These are phyloP conservation scores for Villa cingulata DNA, from an alignment of 2,888 invertebrate genomes.

Conservation along the genomic window DNA sequence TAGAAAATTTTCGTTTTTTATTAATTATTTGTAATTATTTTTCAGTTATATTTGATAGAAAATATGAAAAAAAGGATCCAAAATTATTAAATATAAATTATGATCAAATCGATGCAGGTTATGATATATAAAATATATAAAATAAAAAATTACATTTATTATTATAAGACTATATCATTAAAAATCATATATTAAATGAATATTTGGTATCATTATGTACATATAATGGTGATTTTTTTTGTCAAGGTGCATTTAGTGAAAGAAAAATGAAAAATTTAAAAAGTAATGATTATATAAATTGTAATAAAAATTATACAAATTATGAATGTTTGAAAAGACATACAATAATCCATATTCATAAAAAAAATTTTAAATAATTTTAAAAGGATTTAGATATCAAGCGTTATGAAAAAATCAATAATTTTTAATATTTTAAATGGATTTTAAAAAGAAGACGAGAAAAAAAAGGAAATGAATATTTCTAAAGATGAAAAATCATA, in stretches of 20 bases:
- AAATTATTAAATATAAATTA: constrained; percentile 20
- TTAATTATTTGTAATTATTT: constrained; percentile 62
- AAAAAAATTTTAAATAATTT: no score
- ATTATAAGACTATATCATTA: constrained; percentile 25
- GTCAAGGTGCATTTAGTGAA: constrained; percentile 45
- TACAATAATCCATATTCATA: constrained; percentile 68
- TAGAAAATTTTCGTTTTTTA: constrained; percentile 46
- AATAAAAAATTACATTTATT: constrained; percentile 29
- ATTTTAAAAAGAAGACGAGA: no score
- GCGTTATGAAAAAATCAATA: no score
- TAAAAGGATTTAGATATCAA: no score
- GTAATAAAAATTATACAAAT: constrained; percentile 23
- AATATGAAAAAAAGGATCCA: constrained; percentile 34
- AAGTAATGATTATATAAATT: constrained; percentile 43
- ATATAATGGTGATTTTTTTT: constrained; percentile 48
- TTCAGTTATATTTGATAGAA: constrained; percentile 64
- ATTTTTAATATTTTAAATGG: no score
- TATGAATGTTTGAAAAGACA: constrained; percentile 55
- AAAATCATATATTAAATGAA: constrained; percentile 29
- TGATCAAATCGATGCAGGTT: constrained; percentile 25
- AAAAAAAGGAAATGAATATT: no score
- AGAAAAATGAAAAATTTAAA: no score
- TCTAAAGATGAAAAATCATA: no score
- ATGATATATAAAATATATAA: constrained; percentile 23
- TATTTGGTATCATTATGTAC: constrained; percentile 44